Evolutionary conservation across 2,113 vertebrate species (phyloP).

Genomic region (Syrmaticus mikado): DNA sequence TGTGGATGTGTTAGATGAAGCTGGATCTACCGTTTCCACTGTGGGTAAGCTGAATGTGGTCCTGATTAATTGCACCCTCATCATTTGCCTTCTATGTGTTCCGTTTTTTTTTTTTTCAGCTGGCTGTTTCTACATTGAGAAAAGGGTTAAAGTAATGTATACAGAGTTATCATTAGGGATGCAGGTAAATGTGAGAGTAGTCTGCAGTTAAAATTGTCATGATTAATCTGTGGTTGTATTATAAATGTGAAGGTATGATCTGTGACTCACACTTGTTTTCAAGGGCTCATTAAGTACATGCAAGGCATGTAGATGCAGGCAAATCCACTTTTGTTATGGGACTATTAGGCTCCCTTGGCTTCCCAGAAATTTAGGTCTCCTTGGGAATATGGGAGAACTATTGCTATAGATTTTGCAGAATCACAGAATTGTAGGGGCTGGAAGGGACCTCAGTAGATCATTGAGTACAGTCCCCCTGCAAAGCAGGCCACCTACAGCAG

Average conservation of each 20-base stretch:
- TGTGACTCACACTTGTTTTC: neutral
- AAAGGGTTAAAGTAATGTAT: neutral
- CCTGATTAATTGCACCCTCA: neutral
- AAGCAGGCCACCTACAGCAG: no score
- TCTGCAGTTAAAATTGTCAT: neutral
- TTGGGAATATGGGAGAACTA: neutral
- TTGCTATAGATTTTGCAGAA: neutral
- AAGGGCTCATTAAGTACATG: neutral
- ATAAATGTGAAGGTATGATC: neutral
- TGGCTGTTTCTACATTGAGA: neutral
- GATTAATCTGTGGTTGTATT: neutral
- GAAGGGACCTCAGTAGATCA: no score
- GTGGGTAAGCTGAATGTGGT: slow-evolving; percentile 84
- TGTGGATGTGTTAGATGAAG: slow-evolving; percentile 93
- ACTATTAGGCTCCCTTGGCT: neutral
- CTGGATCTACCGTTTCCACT: slow-evolving; percentile 91
- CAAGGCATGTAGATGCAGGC: neutral
- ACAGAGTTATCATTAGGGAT: neutral
- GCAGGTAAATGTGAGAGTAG: slow-evolving; percentile 1
- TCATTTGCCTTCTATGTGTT: neutral
- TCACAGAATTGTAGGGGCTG: no score
- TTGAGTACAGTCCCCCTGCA: no score
- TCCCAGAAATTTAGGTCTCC: neutral
- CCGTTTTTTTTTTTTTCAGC: neutral
- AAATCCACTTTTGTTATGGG: neutral